These are phyloP conservation scores for Drosophila mayaguana DNA, from an alignment of 2,888 invertebrate species.

Conservation along the genomic window DNA sequence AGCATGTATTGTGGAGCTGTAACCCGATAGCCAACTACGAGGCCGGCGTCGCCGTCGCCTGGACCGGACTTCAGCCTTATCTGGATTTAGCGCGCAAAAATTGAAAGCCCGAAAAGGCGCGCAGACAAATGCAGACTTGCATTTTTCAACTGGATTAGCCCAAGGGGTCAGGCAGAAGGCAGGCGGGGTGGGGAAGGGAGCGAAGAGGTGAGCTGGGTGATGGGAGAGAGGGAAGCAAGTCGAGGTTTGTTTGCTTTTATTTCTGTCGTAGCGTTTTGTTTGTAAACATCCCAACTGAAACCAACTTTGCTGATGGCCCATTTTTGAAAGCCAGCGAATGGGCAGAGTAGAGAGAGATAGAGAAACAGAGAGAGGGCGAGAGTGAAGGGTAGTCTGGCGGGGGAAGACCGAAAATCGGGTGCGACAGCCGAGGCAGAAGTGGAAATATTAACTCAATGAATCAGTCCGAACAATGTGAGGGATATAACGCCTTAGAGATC, in stretches of 20 bases:
- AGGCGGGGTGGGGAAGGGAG: background rate
- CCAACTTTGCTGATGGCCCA: conserved; percentile 70
- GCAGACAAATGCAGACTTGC: conserved; percentile 76
- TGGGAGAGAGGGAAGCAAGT: background rate
- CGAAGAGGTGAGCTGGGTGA: too few relatives aligned
- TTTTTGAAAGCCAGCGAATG: conserved; percentile 26
- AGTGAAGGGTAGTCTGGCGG: background rate
- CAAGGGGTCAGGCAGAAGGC: background rate
- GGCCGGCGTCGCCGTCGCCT: conserved; percentile 15
- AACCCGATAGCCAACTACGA: conserved; percentile 53
- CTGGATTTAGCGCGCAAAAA: conserved; percentile 75
- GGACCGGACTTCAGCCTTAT: conserved; percentile 51
- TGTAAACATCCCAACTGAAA: conserved; percentile 53
- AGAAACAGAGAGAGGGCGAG: background rate
- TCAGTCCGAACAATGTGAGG: conserved; percentile 11
- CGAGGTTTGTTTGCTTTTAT: conserved; percentile 64
- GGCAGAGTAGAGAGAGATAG: background rate
- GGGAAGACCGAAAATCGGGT: conserved; percentile 5
- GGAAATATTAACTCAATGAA: too few relatives aligned
- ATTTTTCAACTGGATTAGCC: conserved; percentile 46
- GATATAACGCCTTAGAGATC: background rate
- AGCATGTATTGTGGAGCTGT: conserved; percentile 53
- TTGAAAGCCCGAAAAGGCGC: conserved; percentile 63
- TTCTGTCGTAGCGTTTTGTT: conserved; percentile 46
- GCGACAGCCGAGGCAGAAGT: background rate